Percentiles rank a stretch among this genome's conserved stretches.
These are phyloP conservation scores for Ametastegia equiseti DNA, from an alignment of 2,888 invertebrate genomes.

Conservation along the genomic window DNA sequence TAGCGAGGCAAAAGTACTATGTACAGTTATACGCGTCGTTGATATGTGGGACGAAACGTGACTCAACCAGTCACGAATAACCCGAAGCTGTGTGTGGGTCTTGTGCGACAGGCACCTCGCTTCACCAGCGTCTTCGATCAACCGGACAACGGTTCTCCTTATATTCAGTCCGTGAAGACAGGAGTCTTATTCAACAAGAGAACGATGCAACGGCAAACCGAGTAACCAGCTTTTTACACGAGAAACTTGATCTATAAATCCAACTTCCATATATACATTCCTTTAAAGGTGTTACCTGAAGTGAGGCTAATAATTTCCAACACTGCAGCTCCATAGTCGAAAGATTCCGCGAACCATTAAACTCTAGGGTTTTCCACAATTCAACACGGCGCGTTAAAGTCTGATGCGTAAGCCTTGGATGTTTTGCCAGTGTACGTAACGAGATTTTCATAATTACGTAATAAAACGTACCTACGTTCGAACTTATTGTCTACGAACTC, in stretches of 20 bases:
- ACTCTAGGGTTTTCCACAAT: too few relatives aligned
- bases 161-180: constrained; percentile 9
- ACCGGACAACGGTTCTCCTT: constrained; percentile 40
- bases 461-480: constrained; percentile 15
- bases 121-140: constrained; percentile 24
- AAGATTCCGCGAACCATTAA: not conserved
- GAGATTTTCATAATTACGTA: constrained; percentile 16
- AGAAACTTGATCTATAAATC: not conserved
- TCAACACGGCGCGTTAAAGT: too few relatives aligned
- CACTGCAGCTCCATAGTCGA: not conserved
- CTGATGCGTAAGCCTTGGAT: not conserved
- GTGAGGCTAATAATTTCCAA: not conserved
- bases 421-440: not conserved
- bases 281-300: not conserved
- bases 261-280: not conserved
- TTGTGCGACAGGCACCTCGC: constrained; percentile 38
- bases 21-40: constrained; percentile 52
- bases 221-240: not conserved
- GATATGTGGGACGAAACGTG: constrained; percentile 69
- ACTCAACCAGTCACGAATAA: constrained; percentile 53
- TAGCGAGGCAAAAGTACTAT: constrained; percentile 53
- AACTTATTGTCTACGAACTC: not conserved
- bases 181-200: not conserved
- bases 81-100: constrained; percentile 48
- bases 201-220: not conserved